Conservation (phyloP, 2,113 vertebrate genomes). For the Coreoperca whiteheadi region DNA sequence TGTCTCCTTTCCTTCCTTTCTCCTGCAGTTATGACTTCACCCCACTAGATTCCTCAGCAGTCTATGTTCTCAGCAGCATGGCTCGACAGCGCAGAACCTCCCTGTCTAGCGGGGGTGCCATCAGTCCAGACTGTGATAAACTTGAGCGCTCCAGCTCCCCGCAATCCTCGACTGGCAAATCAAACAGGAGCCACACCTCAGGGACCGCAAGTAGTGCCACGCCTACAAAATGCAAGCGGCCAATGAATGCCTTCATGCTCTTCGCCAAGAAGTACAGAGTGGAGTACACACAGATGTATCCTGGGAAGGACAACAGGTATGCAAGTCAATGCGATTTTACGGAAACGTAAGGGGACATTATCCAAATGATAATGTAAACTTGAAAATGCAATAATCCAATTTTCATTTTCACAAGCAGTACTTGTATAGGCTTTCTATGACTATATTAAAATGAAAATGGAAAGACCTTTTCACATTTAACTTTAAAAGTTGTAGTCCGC, state of each 20-base stretch:
- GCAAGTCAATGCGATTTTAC: slow-evolving; percentile 16
- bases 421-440: too few relatives aligned
- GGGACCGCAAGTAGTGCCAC: slow-evolving; percentile 91
- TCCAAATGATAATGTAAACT: too few relatives aligned
- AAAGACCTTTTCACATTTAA: too few relatives aligned
- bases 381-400: too few relatives aligned
- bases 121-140: slow-evolving; percentile 91
- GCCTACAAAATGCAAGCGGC: slow-evolving; percentile 98
- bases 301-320: slow-evolving; percentile 99
- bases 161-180: slow-evolving; percentile 89
- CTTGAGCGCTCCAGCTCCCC: slow-evolving; percentile 86
- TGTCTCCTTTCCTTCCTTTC: slow-evolving; percentile 16
- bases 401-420: too few relatives aligned
- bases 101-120: slow-evolving; percentile 89
- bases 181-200: slow-evolving; percentile 92
- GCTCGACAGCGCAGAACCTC: slow-evolving; percentile 97
- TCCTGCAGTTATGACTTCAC: slow-evolving; percentile 95
- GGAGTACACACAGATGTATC: slow-evolving; percentile 99
- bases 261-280: slow-evolving; percentile 99
- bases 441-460: too few relatives aligned
- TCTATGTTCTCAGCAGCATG: slow-evolving; percentile 99
- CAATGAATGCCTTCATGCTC: slow-evolving; percentile 99
- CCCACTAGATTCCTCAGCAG: slow-evolving; percentile 97
- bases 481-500: too few relatives aligned
- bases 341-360: too few relatives aligned